phyloP scores from a whole-genome alignment of 1,140 invertebrate genomes.

The Varroa destructor region DNA sequence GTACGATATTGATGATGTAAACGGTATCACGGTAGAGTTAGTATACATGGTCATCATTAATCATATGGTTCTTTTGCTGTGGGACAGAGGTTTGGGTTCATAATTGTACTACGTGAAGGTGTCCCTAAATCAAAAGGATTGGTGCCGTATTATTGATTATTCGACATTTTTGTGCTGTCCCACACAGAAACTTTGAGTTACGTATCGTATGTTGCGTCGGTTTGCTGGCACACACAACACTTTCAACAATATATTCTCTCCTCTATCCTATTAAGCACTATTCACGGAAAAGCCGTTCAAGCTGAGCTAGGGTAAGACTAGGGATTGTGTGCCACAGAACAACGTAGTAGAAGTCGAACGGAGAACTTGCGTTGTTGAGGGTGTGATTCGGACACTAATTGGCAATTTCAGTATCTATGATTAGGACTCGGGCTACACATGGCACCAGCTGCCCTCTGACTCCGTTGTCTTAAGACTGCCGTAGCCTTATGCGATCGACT shows the following conservation, averaged over 20 bases:
- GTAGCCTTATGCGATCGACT: conserved; percentile 84
- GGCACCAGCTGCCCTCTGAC: conserved; percentile 91
- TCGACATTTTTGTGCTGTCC: conserved; percentile 78
- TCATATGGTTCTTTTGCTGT: conserved; percentile 75
- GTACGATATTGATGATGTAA: conserved; percentile 70
- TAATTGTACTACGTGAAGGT: conserved; percentile 95
- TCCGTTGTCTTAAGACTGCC: conserved; percentile 84
- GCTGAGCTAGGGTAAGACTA: conserved; percentile 39
- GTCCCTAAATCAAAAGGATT: conserved; percentile 87
- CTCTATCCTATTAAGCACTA: conserved; percentile 76
- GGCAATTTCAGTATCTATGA: conserved; percentile 43
- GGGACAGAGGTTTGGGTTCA: conserved; percentile 73
- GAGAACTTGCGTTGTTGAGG: conserved; percentile 85
- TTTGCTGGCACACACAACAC: conserved; percentile 86
- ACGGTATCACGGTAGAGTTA: conserved; percentile 71
- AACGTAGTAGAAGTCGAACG: conserved; percentile 81
- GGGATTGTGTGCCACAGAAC: conserved; percentile 57
- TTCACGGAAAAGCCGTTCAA: conserved; percentile 62
- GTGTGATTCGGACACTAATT: conserved; percentile 77
- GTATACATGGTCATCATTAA: conserved; percentile 79
- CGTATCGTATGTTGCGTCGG: conserved; percentile 72
- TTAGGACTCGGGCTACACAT: conserved; percentile 97
- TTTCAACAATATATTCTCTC: conserved; percentile 85
- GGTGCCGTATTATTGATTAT: conserved; percentile 82
- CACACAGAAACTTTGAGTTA: conserved; percentile 80